Evolutionary conservation across 1,140 invertebrate genomes (phyloP).

Genomic region (Pristionchus pacificus): DNA sequence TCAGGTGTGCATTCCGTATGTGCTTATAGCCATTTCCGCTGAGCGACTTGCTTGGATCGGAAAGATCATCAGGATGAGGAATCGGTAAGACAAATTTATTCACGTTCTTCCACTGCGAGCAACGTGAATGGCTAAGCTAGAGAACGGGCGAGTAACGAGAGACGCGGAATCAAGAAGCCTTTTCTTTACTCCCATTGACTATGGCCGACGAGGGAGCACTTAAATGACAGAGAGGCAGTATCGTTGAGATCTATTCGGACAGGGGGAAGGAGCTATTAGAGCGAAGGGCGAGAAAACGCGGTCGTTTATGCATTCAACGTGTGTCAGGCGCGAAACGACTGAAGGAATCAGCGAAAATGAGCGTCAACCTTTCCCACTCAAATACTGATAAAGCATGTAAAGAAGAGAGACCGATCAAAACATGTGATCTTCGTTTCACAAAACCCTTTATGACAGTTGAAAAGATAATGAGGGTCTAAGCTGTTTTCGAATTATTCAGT

Average conservation of each 20-base stretch:
- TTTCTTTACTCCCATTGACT: background rate
- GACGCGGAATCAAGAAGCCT: background rate
- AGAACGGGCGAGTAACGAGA: slow-evolving; percentile 4
- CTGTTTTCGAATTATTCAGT: no score
- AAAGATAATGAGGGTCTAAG: no score
- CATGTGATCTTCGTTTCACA: no score
- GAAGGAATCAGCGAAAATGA: no score
- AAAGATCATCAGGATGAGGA: slow-evolving; percentile 5
- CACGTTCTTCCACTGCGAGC: background rate
- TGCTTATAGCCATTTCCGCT: slow-evolving; percentile 16
- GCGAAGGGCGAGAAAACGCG: no score
- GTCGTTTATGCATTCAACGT: no score
- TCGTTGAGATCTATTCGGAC: slow-evolving; percentile 14
- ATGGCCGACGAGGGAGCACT: background rate
- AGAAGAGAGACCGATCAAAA: no score
- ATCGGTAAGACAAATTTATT: background rate
- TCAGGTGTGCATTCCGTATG: slow-evolving; percentile 22
- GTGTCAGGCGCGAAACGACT: no score
- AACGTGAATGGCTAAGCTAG: background rate
- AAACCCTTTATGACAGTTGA: no score
- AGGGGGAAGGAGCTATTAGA: no score
- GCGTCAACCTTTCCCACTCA: no score
- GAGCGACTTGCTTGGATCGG: slow-evolving; percentile 18
- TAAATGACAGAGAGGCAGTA: background rate
- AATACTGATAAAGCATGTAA: no score